phyloP scores from a whole-genome alignment of 1,140 invertebrate species.

The Capitella teleta region DNA sequence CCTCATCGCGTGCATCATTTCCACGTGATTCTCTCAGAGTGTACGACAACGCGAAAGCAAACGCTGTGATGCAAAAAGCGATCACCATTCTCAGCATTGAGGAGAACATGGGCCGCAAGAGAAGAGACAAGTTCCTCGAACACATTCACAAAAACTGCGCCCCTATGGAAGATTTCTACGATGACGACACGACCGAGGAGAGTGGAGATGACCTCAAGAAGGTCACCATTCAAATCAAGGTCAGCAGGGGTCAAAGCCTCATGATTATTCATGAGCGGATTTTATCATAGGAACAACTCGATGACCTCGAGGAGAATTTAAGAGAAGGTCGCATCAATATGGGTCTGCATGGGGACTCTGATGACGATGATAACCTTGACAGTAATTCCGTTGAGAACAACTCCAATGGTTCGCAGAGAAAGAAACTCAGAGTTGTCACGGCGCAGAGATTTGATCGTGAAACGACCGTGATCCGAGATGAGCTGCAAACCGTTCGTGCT shows the following conservation, averaged over 20 bases:
- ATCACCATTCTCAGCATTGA: conserved; percentile 31
- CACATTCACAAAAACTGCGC: conserved; percentile 20
- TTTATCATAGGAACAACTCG: not conserved
- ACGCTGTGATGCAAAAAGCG: conserved; percentile 37
- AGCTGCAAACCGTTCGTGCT: not conserved
- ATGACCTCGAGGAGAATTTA: not conserved
- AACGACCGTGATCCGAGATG: not conserved
- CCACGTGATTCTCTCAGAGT: conserved; percentile 19
- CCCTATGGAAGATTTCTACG: conserved; percentile 25
- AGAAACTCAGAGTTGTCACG: not conserved
- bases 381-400: not conserved
- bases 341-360: too few species aligned
- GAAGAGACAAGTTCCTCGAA: conserved; percentile 18
- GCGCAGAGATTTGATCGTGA: not conserved
- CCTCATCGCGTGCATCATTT: not conserved
- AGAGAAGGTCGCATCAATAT: not conserved
- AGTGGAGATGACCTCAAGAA: conserved; percentile 32
- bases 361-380: too few species aligned
- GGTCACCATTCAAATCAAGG: conserved; percentile 38
- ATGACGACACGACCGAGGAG: conserved; percentile 32
- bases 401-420: not conserved
- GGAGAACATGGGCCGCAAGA: conserved; percentile 17
- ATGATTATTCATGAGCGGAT: not conserved
- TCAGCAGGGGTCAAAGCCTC: not conserved
- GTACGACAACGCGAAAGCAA: conserved; percentile 39